Evolutionary conservation across 2,888 invertebrate genomes (phyloP).

Genomic region (Eulithis prunata): DNA sequence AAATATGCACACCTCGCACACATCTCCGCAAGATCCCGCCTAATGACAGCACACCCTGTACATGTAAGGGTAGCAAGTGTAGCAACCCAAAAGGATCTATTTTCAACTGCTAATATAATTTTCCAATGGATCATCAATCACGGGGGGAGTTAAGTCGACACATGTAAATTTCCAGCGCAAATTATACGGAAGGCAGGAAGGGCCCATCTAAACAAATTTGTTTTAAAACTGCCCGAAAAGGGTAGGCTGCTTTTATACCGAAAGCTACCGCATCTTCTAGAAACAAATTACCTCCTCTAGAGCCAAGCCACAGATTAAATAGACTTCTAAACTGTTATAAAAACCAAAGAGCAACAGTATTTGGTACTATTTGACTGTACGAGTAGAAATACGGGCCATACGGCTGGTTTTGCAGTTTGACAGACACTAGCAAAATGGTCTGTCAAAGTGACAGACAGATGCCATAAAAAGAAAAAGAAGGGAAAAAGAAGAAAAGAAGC

Average conservation of each 20-base stretch:
- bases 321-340: no score
- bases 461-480: no score
- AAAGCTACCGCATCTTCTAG: constrained; percentile 8
- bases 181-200: constrained; percentile 65
- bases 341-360: no score
- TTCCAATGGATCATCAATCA: constrained; percentile 77
- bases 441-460: no score
- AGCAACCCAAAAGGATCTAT: constrained; percentile 35
- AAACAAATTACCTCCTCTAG: neutral
- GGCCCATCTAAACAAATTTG: constrained; percentile 46
- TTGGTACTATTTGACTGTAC: no score
- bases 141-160: constrained; percentile 79
- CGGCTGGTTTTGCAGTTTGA: no score
- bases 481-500: no score
- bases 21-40: constrained; percentile 17
- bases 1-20: neutral
- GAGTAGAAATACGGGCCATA: neutral
- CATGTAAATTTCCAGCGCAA: constrained; percentile 77
- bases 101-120: constrained; percentile 64
- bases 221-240: constrained; percentile 43
- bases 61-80: constrained; percentile 18
- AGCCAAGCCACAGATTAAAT: no score
- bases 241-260: constrained; percentile 26
- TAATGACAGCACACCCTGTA: constrained; percentile 25
- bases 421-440: no score